phyloP scores from a whole-genome alignment of 2,113 vertebrate species.

The Macrotus californicus region DNA sequence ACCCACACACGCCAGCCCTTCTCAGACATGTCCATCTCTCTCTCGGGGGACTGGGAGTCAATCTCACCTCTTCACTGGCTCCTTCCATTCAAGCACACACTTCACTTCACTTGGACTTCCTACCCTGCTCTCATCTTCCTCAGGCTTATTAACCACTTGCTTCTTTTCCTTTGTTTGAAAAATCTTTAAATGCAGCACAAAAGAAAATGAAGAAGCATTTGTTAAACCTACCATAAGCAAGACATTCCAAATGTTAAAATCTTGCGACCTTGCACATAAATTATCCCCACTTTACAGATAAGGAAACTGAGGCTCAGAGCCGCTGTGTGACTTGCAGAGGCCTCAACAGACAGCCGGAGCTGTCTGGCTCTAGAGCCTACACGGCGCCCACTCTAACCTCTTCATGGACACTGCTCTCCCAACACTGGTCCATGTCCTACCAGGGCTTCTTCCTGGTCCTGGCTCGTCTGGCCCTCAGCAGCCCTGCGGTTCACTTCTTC shows the following conservation, averaged over 20 bases:
- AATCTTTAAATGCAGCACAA: slow-evolving; percentile 30
- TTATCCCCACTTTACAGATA: neutral
- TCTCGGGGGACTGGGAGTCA: neutral
- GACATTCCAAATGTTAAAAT: neutral
- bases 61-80: neutral
- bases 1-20: neutral
- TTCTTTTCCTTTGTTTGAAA: neutral
- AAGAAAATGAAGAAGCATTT: neutral
- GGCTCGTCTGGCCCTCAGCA: neutral
- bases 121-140: neutral
- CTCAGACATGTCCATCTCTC: neutral
- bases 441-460: neutral
- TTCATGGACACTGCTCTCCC: neutral
- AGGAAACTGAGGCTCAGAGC: neutral
- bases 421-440: neutral
- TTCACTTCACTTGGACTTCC: neutral
- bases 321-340: neutral
- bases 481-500: neutral
- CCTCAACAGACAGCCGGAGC: neutral
- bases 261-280: neutral
- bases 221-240: neutral
- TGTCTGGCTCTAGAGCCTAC: neutral
- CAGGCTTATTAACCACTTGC: neutral
- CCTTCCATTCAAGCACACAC: neutral
- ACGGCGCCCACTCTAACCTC: neutral